Base-by-base conservation (phyloP, 2,888 invertebrate genomes). In the Elysia crispata region DNA sequence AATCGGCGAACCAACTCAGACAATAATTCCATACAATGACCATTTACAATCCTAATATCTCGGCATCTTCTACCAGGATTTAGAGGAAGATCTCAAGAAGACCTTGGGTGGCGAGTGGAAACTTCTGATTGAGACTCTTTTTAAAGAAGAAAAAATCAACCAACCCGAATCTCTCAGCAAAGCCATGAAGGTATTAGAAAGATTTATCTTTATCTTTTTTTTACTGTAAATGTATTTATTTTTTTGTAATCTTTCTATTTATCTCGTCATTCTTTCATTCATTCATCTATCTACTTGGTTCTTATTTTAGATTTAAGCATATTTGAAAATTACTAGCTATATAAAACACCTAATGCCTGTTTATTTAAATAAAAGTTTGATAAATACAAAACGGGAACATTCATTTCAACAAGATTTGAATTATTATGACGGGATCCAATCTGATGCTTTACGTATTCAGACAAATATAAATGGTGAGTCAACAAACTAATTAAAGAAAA, bases 71-170 rank as follows among this genome's bases (percentile, higher is more conserved):
- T 82, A 77, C 15, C 72, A 89, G 89, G 88, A 88, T 74, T 77
- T 89, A 54, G 81, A 81, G 8, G 75, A 83, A 31, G 89, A 89
- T 67, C 80, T 89, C 73, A 87, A 87, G 81, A 82, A 83, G 41
- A 87, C 88, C n/a, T 81, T 89, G 23, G 87, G 87, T 49, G 78
- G 78, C 41, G 85, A 86, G 5, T 89, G 89, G 89, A 82, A 85
- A 28, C 80, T 83, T 18, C 77, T 89, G 23, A 86, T 89, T 62
- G 87, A 88, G 66, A 86, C 87, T 1, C 69, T 88, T 23, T 81
- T 89, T 18, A 85, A 85, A 72, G 86, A 87, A 20, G 83, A 82
- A 60, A 82, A 82, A 0, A 78, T 77, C 11, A 85, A 84, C 0
- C 84, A 85, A 33, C 83, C 86, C 1, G 41, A 81, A 50, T 30